Base-by-base conservation (phyloP, 2,113 vertebrate species). In the Catharus fuscescens region DNA sequence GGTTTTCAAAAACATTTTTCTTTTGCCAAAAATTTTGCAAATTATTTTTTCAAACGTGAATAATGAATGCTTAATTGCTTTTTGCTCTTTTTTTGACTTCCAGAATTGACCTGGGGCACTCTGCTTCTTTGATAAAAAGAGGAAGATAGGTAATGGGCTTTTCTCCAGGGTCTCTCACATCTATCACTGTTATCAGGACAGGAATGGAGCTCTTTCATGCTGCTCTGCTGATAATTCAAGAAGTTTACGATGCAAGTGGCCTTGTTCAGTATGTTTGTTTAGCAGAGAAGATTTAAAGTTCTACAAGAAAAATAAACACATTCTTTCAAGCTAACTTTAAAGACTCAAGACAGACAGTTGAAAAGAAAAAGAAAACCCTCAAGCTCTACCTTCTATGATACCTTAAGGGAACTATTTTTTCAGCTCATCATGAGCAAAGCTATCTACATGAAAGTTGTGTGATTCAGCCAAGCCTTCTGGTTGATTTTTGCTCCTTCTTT, bases 111-210 rank as follows among this genome's bases (percentile, higher is more conserved):
- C 76, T 40, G 24, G 32, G 67, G 54, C 78, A 64, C 71, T 80
- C 28, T 50, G n/a, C 18, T 91, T 59, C 73, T 88, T 88, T 86
- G 62, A 80, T 69, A 90, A 52, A 93, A 88, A 81, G 13, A 90
- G 71, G 32, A 82, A 82, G 64, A 94, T 6, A 62, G 79, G 85
- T 91, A 96, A 92, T 36, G 21, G 48, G 19, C 61, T 84, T 88
- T 90, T 90, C 50, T 90, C 67, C 36, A 80, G 67, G 71, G 62
- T 89, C 42, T 42, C 54, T 93, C 67, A 70, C 81, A 97, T 96
- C 84, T 86, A 48, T 90, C 93, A 95, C 28, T 70, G 50, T 87
- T 96, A 95, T 88, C 87, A 95, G 87, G 70, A 61, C 92, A 91
- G 66, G 62, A 91, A 61, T 0, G 3, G 62, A 92, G 78, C 79